These are phyloP conservation scores for Parazoanthus atlanticus DNA, from an alignment of 92 coral and sea anemone species.

Conservation along the genomic window DNA sequence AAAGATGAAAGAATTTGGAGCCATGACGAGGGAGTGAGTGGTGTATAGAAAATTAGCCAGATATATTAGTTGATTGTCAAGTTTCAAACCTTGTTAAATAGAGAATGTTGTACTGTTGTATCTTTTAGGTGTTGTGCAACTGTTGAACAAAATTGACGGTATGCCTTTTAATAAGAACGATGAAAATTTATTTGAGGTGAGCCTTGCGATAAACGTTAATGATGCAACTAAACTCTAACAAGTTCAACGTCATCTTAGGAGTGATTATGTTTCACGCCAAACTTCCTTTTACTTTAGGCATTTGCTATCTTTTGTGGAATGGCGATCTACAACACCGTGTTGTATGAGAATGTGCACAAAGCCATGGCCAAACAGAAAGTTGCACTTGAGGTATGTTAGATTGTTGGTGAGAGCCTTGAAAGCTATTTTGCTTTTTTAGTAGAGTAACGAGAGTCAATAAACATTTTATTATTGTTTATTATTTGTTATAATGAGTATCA, in stretches of 20 bases:
- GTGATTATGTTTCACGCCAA: neutral
- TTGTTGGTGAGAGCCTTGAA: neutral
- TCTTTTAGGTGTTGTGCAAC: slow-evolving; percentile 93
- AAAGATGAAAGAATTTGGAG: neutral
- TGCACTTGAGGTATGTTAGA: slow-evolving; percentile 83
- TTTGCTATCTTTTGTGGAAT: slow-evolving; percentile 99
- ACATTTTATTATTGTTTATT: too few species aligned
- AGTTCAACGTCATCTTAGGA: neutral
- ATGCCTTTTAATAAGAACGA: slow-evolving; percentile 94
- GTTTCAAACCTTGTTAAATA: neutral
- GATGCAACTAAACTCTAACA: neutral
- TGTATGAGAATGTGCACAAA: slow-evolving; percentile 97
- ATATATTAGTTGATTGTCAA: neutral
- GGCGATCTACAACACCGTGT: slow-evolving; percentile 98
- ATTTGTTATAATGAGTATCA: too few species aligned
- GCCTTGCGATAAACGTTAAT: neutral
- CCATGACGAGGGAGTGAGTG: neutral
- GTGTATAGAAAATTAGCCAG: too few species aligned
- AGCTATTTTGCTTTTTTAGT: neutral
- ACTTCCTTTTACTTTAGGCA: slow-evolving; percentile 64
- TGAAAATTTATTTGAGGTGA: slow-evolving; percentile 95
- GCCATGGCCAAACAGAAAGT: slow-evolving; percentile 99
- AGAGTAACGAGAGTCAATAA: too few species aligned
- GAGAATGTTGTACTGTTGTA: neutral
- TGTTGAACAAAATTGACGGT: slow-evolving; percentile 93